Base-by-base conservation (phyloP, 2,888 invertebrate genomes). In the Octodonta nipae region DNA sequence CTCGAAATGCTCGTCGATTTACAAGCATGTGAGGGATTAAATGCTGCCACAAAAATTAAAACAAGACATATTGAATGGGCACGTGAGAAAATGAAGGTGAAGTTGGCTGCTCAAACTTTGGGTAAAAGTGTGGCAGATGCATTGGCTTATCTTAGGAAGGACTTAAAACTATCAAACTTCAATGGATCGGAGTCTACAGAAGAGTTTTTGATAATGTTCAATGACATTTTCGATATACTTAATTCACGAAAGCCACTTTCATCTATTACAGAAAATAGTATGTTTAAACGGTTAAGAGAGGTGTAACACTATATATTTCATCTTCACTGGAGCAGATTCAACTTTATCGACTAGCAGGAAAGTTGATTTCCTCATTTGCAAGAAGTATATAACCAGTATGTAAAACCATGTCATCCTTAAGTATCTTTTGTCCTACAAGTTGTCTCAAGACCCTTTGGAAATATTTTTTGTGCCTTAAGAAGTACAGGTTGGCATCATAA, bases 41-140 rank as follows among this genome's bases (percentile, higher is more conserved):
- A 32, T 37, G 30, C 31, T 14, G 34, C 29, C 16, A 37, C 32
- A 13, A 34, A 34, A 34, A 11, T 34, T 12, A 25, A 17, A 27
- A 34, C 22, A 8, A 27, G 34, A 2, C 34, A 37, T 31, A 16
- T 34, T 10, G 13, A 30, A 15, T 34, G 30, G 34, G 13, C 30
- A 4, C 22, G 15, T n/a, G 34, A 34, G 20, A 30, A 40, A 37
- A 48, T 50, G 41, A 45, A 43, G 28, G 45, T 49, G 2, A 35
- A 33, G 14, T 13, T 48, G 13, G 34, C 33, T 15, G 25, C 34
- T 16, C 26, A 33, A 33, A 35, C 35, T 4, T 15, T 38, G 6
- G 34, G 38, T 26, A 34, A 32, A 29, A 40, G 36, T 30, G 37
- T 40, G 15, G 32, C 32, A 15, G 34, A 40, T 32, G 31, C 40